A percentile compares a stretch with the other conserved stretches of the same genome.
phyloP scores from a whole-genome alignment of 2,113 vertebrate genomes.

The Rhea americana region DNA sequence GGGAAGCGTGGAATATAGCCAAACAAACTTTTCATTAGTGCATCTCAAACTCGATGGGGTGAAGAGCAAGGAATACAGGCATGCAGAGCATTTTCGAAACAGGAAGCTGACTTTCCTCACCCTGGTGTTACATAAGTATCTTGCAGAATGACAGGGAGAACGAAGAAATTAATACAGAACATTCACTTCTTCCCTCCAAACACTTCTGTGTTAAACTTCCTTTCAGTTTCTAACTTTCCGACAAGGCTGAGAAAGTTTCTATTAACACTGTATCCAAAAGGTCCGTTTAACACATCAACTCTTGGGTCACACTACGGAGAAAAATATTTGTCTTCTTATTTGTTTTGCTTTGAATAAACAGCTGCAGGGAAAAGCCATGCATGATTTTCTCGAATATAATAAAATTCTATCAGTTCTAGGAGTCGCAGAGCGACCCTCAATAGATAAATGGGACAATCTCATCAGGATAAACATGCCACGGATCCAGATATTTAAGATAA shows the following conservation, averaged over 20 bases:
- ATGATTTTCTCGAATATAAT: background rate
- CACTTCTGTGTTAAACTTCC: background rate
- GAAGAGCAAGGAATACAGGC: background rate
- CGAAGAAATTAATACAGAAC: background rate
- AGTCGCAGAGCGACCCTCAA: background rate
- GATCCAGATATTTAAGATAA: background rate
- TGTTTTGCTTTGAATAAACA: background rate
- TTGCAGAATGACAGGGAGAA: background rate
- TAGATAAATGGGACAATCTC: background rate
- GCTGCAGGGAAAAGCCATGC: background rate
- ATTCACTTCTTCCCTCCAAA: background rate
- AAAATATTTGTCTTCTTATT: background rate
- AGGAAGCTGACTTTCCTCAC: background rate
- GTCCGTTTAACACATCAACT: constrained; percentile 1
- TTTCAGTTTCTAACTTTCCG: background rate
- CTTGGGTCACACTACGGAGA: background rate
- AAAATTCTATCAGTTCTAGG: background rate
- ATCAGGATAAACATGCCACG: background rate
- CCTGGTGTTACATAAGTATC: rapidly evolving
- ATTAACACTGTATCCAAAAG: background rate
- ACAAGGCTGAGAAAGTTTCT: background rate
- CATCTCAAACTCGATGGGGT: background rate
- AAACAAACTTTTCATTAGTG: background rate
- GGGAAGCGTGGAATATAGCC: background rate
- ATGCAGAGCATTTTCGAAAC: rapidly evolving